Evolutionary conservation across 2,888 invertebrate genomes (phyloP).

Genomic region (Meghimatium bilineatum): DNA sequence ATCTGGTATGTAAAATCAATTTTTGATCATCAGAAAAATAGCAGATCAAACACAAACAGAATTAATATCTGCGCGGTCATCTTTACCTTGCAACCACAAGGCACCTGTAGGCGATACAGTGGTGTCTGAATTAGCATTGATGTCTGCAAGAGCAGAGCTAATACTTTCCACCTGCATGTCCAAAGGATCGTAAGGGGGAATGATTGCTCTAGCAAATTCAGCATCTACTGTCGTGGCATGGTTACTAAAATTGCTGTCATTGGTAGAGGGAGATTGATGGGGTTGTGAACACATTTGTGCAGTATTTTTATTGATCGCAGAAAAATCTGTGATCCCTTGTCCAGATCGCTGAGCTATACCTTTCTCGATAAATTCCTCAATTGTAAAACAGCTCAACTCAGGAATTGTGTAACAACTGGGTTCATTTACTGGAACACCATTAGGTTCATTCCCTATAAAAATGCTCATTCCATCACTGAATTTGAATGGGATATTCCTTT

Average conservation of each 20-base stretch:
- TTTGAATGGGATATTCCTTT: too few species aligned
- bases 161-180: conserved; percentile 13
- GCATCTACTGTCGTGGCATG: background rate
- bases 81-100: background rate
- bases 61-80: background rate
- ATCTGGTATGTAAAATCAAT: too few species aligned
- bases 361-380: background rate
- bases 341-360: too few species aligned
- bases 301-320: background rate
- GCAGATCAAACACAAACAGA: conserved; percentile 8
- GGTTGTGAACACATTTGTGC: background rate
- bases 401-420: background rate
- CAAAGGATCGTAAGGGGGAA: conserved; percentile 2
- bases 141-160: conserved; percentile 2
- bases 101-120: background rate
- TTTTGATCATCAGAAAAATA: too few species aligned
- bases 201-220: background rate
- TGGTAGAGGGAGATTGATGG: background rate
- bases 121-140: background rate
- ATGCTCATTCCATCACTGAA: too few species aligned
- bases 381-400: background rate
- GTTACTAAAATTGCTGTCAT: background rate
- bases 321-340: background rate
- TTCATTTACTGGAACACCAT: too few species aligned
- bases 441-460: too few species aligned